These are phyloP conservation scores for Anthoscopus minutus DNA, from an alignment of 2,113 vertebrate genomes.

Conservation along the genomic window DNA sequence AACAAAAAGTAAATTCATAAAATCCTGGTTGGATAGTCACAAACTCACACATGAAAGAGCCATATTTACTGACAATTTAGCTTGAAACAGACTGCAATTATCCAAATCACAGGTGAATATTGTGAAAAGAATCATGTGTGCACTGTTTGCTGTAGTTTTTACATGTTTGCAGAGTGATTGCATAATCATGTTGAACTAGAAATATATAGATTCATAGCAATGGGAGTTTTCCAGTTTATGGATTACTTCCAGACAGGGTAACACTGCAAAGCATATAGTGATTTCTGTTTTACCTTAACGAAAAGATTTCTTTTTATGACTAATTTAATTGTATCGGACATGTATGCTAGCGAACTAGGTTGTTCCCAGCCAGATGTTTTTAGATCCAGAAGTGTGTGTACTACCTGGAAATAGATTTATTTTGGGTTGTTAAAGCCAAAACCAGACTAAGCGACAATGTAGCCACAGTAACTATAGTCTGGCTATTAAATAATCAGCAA, in stretches of 20 bases:
- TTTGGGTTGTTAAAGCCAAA: not conserved
- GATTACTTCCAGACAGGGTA: not conserved
- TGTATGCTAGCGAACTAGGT: not conserved
- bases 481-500: not conserved
- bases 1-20: not conserved
- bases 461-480: not conserved
- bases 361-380: not conserved
- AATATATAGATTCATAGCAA: not conserved
- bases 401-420: not conserved
- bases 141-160: not conserved
- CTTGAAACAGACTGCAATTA: not conserved
- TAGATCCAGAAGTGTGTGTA: not conserved
- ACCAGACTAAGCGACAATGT: not conserved
- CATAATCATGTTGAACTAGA: not conserved
- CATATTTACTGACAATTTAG: not conserved
- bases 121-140: not conserved
- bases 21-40: not conserved
- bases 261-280: not conserved
- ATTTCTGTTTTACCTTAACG: slow-evolving; percentile 1
- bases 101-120: not conserved
- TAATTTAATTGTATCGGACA: not conserved
- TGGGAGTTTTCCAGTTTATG: not conserved
- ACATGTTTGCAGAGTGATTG: not conserved
- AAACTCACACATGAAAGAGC: not conserved
- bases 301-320: slow-evolving; percentile 10